Conservation (phyloP, 2,888 invertebrate species). For the Herminia tarsipennalis region DNA sequence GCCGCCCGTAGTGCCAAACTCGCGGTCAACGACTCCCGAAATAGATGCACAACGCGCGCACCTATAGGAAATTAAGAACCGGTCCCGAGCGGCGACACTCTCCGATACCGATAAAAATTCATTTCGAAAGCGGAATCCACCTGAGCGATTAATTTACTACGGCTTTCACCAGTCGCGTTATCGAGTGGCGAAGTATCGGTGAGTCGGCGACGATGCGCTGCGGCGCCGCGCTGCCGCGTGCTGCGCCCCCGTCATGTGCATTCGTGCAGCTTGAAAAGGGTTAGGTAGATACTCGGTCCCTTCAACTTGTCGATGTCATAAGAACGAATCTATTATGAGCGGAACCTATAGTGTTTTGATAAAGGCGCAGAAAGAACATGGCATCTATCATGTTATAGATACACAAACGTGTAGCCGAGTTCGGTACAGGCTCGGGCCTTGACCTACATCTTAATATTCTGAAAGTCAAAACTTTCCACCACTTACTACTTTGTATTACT, state of each 20-base stretch:
- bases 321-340: slow-evolving; percentile 17
- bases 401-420: no score
- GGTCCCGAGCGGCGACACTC: slow-evolving; percentile 72
- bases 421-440: slow-evolving; percentile 52
- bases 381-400: no score
- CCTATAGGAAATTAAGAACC: slow-evolving; percentile 78
- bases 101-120: slow-evolving; percentile 72
- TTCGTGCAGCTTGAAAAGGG: no score
- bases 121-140: slow-evolving; percentile 81
- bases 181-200: slow-evolving; percentile 43
- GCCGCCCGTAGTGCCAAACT: slow-evolving; percentile 67
- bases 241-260: no score
- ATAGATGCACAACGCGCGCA: slow-evolving; percentile 78
- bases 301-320: no score
- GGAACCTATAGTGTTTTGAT: slow-evolving; percentile 57
- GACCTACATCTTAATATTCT: slow-evolving; percentile 69
- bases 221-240: background rate
- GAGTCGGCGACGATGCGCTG: slow-evolving; percentile 9
- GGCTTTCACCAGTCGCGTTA: slow-evolving; percentile 69
- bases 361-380: slow-evolving; percentile 58
- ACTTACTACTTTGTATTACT: no score
- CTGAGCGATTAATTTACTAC: slow-evolving; percentile 74
- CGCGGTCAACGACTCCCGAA: slow-evolving; percentile 84
- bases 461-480: slow-evolving; percentile 67
- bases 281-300: no score